phyloP scores from a whole-genome alignment of 2,113 vertebrate species.

The Vulpes ferrilata region DNA sequence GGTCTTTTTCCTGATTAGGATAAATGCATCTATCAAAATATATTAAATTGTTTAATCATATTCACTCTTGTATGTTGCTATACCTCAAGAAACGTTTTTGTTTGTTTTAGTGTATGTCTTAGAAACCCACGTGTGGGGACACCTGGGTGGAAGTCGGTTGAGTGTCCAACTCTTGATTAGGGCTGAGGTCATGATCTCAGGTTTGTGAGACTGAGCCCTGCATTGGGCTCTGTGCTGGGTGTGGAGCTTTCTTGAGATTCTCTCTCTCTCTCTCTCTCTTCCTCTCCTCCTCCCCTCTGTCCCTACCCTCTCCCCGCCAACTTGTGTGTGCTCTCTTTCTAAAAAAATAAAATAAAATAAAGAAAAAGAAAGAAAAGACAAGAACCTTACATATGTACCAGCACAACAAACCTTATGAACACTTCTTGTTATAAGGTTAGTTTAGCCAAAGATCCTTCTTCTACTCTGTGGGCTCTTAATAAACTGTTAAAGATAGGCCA shows the following conservation, averaged over 20 bases:
- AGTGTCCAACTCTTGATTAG: neutral
- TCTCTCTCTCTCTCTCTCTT: neutral
- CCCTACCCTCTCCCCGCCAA: neutral
- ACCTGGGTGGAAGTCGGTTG: neutral
- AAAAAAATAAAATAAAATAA: neutral
- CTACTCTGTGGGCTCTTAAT: neutral
- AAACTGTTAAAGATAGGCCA: neutral
- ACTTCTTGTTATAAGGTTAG: neutral
- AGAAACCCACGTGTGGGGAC: neutral
- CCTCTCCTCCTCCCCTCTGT: neutral
- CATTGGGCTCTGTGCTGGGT: neutral
- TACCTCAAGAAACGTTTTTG: neutral
- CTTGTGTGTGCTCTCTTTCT: neutral
- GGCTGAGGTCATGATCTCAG: neutral
- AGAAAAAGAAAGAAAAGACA: neutral
- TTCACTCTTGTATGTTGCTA: neutral
- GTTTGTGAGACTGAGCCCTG: neutral
- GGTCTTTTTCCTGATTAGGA: neutral
- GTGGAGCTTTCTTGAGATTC: neutral
- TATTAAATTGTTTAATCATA: neutral
- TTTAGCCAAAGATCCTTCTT: neutral
- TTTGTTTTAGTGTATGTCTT: neutral
- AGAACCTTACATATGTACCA: neutral
- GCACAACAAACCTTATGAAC: neutral
- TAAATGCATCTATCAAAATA: neutral